These are phyloP conservation scores for Polyergus mexicanus DNA, from an alignment of 1,140 invertebrate species.

Conservation along the genomic window DNA sequence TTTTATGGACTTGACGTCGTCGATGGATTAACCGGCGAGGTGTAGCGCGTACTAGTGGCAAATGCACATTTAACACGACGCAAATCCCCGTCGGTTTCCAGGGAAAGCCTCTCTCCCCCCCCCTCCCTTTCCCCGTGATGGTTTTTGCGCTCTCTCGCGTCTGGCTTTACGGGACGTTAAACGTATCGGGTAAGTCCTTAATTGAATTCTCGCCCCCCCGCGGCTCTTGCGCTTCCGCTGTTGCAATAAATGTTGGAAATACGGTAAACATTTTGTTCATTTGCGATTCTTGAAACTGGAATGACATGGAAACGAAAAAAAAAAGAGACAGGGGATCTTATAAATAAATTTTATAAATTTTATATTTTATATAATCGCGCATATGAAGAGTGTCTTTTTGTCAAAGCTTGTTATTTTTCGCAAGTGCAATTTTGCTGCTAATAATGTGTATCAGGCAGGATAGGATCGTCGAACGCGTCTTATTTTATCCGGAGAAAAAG, in stretches of 20 bases:
- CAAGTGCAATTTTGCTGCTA: background rate
- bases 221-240: background rate
- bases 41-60: conserved; percentile 20
- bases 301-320: background rate
- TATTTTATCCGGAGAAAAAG: background rate
- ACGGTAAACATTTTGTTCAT: conserved; percentile 55
- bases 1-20: conserved; percentile 2
- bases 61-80: conserved; percentile 42
- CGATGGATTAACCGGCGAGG: conserved; percentile 41
- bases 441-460: background rate
- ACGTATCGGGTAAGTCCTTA: conserved; percentile 70
- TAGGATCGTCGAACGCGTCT: background rate
- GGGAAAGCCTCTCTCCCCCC: conserved; percentile 35
- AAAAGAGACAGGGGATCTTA: background rate
- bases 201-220: conserved; percentile 66
- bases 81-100: conserved; percentile 64
- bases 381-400: background rate
- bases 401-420: background rate
- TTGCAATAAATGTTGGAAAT: conserved; percentile 43
- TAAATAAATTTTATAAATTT: conserved; percentile 3
- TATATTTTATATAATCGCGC: background rate
- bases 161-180: conserved; percentile 67
- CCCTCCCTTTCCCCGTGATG: background rate
- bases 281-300: conserved; percentile 5
- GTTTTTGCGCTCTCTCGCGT: conserved; percentile 66